A percentile compares a stretch with the other conserved stretches of the same genome.
Conservation (phyloP, 1,140 invertebrate species). For the Teleogryllus occipitalis region DNA sequence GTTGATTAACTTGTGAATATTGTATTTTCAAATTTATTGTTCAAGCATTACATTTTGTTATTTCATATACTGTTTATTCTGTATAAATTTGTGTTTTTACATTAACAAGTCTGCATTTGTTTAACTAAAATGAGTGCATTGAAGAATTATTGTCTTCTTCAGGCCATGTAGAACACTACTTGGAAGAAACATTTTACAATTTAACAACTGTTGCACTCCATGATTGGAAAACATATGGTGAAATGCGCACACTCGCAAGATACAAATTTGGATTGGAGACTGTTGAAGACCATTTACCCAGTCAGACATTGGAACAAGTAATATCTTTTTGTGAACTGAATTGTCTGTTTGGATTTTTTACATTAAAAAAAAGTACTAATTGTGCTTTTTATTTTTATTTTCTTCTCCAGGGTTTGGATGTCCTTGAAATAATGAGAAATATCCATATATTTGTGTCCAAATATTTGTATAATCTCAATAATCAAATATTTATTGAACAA, state of each 20-base stretch:
- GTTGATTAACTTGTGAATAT: not conserved
- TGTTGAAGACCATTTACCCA: conserved; percentile 86
- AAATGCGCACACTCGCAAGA: conserved; percentile 88
- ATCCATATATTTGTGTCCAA: conserved; percentile 91
- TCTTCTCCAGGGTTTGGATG: conserved; percentile 74
- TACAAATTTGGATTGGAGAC: conserved; percentile 76
- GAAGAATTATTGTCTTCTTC: conserved; percentile 27
- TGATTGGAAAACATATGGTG: conserved; percentile 94
- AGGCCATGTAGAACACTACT: conserved; percentile 77
- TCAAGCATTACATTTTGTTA: conserved; percentile 13
- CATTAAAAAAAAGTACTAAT: not conserved
- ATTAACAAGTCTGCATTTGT: no score
- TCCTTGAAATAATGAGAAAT: conserved; percentile 95
- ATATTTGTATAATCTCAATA: conserved; percentile 94
- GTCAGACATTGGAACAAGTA: conserved; percentile 89
- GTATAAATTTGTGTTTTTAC: no score
- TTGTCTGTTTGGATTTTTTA: no score
- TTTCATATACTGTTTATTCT: not conserved
- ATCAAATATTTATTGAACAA: conserved; percentile 93
- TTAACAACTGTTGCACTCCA: conserved; percentile 93
- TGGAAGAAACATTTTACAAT: conserved; percentile 95
- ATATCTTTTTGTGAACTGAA: not conserved
- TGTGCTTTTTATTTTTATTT: not conserved
- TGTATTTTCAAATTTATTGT: not conserved
- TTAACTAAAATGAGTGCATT: no score